A percentile compares a stretch with the other conserved stretches of the same genome.
Evolutionary conservation across 2,797 vertebrate species (phyloP).

Genomic region (Hypotaenidia okinawae): DNA sequence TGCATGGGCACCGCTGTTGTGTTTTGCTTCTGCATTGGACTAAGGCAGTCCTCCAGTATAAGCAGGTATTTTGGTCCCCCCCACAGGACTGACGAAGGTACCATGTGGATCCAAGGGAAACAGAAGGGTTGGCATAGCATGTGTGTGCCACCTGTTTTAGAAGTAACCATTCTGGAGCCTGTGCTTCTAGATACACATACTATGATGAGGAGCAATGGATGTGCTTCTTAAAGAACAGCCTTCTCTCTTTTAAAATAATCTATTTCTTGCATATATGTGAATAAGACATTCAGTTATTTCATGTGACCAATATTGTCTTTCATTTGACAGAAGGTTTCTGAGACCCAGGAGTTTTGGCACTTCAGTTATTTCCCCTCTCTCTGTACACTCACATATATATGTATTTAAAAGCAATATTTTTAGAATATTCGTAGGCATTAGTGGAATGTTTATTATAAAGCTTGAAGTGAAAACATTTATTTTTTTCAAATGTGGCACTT

Average conservation of each 20-base stretch:
- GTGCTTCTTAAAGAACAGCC: not conserved
- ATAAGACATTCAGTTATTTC: not conserved
- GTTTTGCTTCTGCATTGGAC: not conserved
- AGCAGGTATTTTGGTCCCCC: not conserved
- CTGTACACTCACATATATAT: not conserved
- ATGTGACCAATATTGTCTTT: not conserved
- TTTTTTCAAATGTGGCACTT: not conserved
- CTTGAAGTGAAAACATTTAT: not conserved
- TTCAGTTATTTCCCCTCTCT: not conserved
- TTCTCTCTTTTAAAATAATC: not conserved
- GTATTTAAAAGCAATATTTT: not conserved
- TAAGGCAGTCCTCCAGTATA: not conserved
- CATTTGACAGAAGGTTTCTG: not conserved
- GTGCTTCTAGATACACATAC: accelerated
- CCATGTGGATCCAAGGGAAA: not conserved
- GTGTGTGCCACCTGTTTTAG: not conserved
- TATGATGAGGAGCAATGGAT: not conserved
- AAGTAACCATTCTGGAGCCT: not conserved
- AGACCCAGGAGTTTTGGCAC: not conserved
- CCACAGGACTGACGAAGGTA: not conserved
- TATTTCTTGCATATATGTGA: not conserved
- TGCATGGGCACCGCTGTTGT: not conserved
- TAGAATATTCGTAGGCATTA: not conserved
- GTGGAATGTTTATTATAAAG: not conserved
- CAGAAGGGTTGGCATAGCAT: not conserved